Evolutionary conservation across 2,888 invertebrate species (phyloP).

Genomic region (Drosophila nr. perissopoda): DNA sequence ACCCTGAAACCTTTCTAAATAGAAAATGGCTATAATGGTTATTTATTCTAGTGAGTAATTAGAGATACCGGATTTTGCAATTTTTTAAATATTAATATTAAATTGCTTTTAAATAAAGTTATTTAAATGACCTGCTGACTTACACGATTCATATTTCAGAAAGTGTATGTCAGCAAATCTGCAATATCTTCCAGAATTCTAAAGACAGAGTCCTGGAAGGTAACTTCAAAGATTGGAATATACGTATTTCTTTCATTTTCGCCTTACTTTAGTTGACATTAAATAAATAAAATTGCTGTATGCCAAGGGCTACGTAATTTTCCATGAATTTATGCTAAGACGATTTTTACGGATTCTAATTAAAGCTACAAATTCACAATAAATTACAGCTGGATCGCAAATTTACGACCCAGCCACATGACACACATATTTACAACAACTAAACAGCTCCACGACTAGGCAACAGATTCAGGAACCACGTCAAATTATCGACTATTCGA

Average conservation of each 20-base stretch:
- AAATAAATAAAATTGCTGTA: neutral
- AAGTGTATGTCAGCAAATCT: too few species aligned
- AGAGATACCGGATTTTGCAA: neutral
- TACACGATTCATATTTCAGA: too few species aligned
- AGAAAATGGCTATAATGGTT: neutral
- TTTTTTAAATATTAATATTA: neutral
- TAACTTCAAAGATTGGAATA: too few species aligned
- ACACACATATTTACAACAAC: slow-evolving; percentile 43
- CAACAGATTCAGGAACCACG: slow-evolving; percentile 33
- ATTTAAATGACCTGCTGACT: too few species aligned
- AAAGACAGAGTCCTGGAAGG: too few species aligned
- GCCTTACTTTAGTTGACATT: neutral
- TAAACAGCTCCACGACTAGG: slow-evolving; percentile 1
- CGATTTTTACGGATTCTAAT: slow-evolving; percentile 4
- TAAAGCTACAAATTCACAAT: neutral
- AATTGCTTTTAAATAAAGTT: too few species aligned
- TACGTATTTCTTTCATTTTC: neutral
- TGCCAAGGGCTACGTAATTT: neutral
- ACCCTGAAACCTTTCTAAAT: neutral
- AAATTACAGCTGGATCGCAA: slow-evolving; percentile 20
- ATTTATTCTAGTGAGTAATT: neutral
- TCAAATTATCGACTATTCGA: slow-evolving; percentile 56
- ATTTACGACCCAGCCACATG: slow-evolving; percentile 31
- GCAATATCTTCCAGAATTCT: too few species aligned
- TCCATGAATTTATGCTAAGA: slow-evolving; percentile 15